Evolutionary conservation across 2,797 vertebrate genomes (phyloP).

Genomic region (Streptopelia turtur): DNA sequence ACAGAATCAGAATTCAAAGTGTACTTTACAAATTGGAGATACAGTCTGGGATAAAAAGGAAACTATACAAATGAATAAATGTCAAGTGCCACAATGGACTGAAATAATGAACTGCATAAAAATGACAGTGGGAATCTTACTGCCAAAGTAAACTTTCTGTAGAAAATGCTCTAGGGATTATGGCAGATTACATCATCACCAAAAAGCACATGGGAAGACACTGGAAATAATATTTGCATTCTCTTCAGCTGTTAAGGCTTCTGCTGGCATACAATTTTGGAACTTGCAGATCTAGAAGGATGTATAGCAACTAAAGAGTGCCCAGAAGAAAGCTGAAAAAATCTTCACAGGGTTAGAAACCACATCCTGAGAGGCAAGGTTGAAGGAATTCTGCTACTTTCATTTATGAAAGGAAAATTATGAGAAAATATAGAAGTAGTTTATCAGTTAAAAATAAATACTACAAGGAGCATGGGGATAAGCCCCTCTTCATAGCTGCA

Average conservation of each 20-base stretch:
- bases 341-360: background rate
- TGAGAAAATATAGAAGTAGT: background rate
- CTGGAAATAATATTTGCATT: background rate
- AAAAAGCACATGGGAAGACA: background rate
- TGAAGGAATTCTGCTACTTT: background rate
- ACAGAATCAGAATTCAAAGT: background rate
- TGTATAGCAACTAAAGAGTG: background rate
- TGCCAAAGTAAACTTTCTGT: background rate
- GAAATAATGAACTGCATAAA: background rate
- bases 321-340: background rate
- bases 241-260: background rate
- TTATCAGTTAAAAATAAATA: background rate
- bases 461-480: background rate
- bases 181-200: background rate
- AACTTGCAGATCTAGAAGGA: background rate
- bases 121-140: background rate
- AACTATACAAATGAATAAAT: background rate
- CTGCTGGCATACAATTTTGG: background rate
- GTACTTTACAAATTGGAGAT: background rate
- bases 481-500: background rate
- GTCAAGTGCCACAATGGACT: background rate
- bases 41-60: background rate
- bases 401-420: background rate
- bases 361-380: background rate
- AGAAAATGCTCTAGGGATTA: background rate